Evolutionary conservation across 64 coral and sea anemone species (phyloP), one percentile per base, ranked within the genome.

Genomic region (Catalaphyllia jardinei): DNA sequence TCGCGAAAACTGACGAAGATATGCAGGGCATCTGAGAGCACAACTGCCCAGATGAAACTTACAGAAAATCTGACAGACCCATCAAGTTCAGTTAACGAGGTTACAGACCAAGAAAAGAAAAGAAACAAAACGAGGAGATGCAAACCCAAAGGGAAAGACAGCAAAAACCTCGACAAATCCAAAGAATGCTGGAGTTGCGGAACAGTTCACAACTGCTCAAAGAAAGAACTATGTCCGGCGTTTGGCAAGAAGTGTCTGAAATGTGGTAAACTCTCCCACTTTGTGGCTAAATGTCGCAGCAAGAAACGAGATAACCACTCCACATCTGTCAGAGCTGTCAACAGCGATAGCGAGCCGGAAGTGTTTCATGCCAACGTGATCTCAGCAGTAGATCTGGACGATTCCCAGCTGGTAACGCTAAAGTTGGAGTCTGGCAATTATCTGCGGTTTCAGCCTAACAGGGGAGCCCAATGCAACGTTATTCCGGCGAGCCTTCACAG

Each of bases 361-460:
- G 54, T 59, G 39, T 88, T 59, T 63, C 14, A 77, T 19, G 72
- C 39, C 0, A 73, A 78, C 31, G 24, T 60, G 31, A 77, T 88
- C 25, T 75, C 72, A 60, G 74, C 24, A 25, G 55, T 77, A 22
- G 60, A 76, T 24, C 57, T 77, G 8, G 73, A 88, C 54, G 87
- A 76, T 25, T 77, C 87, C 15, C 87, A 88, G 87, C 73, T 88
- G 2, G 67, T 88, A 39, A 77, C 87, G 2, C 11, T 88, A 14
- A 75, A 88, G 30, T n/a, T 88, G 18, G 87, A 88, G 72, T 76
- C 87, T 29, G 73, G 71, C n/a, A 60, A 74, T 88, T 88, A 75
- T 62, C 39, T 88, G 9, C 87, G 87, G n/a, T 88, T 88, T 75
- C 87, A 60, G 72, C 72, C 69, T 12, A 72, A 88, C 57, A 86